Evolutionary conservation across 2,888 invertebrate genomes (phyloP).

Genomic region (Sminthurinus aureus): DNA sequence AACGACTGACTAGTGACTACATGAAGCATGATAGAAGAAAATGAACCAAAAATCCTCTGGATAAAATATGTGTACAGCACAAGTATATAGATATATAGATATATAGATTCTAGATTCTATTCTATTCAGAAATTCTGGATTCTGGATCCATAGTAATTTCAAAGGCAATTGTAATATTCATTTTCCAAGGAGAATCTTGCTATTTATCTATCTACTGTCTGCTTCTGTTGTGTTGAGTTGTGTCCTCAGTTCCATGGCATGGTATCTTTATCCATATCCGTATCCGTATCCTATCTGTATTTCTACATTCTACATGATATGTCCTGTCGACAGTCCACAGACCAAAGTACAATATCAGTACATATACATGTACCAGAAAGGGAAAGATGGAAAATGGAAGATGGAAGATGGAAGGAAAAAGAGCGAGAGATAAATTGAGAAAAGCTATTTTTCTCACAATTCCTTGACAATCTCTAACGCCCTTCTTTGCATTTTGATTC

Average conservation of each 20-base stretch:
- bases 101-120: too few species aligned
- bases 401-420: too few species aligned
- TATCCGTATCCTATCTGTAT: neutral
- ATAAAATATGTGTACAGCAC: too few species aligned
- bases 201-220: too few species aligned
- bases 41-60: neutral
- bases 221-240: neutral
- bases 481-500: slow-evolving; percentile 42
- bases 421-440: neutral
- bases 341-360: neutral
- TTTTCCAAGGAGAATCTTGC: neutral
- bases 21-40: too few species aligned
- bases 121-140: neutral
- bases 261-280: neutral
- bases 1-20: too few species aligned
- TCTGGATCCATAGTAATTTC: neutral
- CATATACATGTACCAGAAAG: too few species aligned
- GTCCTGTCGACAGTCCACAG: neutral
- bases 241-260: neutral
- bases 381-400: too few species aligned
- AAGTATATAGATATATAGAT: too few species aligned
- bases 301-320: neutral
- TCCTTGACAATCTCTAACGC: slow-evolving; percentile 47
- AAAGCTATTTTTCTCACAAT: slow-evolving; percentile 46
- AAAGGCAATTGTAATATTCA: neutral